phyloP scores from a whole-genome alignment of 2,888 invertebrate genomes.

The Flexamia atlantica region DNA sequence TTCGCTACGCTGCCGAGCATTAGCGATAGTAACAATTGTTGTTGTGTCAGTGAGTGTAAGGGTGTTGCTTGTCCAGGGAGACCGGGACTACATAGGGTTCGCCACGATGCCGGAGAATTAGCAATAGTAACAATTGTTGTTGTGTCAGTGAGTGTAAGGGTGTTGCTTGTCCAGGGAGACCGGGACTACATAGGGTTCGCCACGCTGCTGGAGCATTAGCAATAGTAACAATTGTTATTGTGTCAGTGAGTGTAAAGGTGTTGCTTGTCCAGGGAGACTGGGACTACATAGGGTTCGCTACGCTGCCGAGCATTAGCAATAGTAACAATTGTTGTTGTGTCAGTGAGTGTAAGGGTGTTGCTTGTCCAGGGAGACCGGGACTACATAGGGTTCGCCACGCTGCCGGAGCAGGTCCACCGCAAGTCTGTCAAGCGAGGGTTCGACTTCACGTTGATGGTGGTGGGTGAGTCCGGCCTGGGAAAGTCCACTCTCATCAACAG shows the following conservation, averaged over 20 bases:
- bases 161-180: conserved; percentile 67
- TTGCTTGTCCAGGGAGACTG: conserved; percentile 68
- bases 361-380: conserved; percentile 74
- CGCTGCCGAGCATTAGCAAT: conserved; percentile 96
- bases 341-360: conserved; percentile 57
- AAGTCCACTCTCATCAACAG: conserved; percentile 97
- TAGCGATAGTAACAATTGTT: too few relatives aligned
- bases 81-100: conserved; percentile 91
- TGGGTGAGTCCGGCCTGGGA: conserved; percentile 95
- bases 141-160: conserved; percentile 48
- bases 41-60: conserved; percentile 38
- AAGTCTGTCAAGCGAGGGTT: conserved; percentile 98
- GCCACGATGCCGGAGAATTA: conserved; percentile 97
- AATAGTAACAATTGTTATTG: too few relatives aligned
- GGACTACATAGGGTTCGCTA: conserved; percentile 96
- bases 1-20: conserved; percentile 97
- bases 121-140: too few relatives aligned
- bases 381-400: conserved; percentile 96
- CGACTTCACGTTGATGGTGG: conserved; percentile 97
- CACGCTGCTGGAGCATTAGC: conserved; percentile 96
- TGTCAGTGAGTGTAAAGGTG: conserved; percentile 50
- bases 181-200: conserved; percentile 95
- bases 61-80: conserved; percentile 67
- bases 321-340: neutral
- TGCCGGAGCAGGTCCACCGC: conserved; percentile 97